phyloP scores from a whole-genome alignment of 1,140 invertebrate species.

The Harpegnathos saltator region DNA sequence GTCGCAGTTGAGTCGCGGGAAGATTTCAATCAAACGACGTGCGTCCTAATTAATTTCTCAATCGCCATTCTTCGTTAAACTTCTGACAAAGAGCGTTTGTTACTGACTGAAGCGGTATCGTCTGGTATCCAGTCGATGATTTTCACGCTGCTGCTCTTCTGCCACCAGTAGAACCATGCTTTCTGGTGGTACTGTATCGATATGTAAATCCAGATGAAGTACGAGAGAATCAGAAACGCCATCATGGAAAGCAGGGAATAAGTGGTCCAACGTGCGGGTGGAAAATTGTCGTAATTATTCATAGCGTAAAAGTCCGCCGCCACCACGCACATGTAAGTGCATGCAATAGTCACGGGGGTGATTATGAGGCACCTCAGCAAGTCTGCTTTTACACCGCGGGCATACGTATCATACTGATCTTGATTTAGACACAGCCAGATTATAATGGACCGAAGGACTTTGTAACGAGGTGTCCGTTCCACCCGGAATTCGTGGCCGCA shows the following conservation, averaged over 20 bases:
- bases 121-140: slow-evolving; percentile 59
- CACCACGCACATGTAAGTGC: slow-evolving; percentile 85
- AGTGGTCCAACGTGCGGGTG: slow-evolving; percentile 84
- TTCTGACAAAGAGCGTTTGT: slow-evolving; percentile 59
- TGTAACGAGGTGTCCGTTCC: slow-evolving; percentile 77
- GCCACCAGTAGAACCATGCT: slow-evolving; percentile 87
- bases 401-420: slow-evolving; percentile 74
- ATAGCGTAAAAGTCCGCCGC: slow-evolving; percentile 85
- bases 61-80: slow-evolving; percentile 38
- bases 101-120: slow-evolving; percentile 50
- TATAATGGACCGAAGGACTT: slow-evolving; percentile 70
- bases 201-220: slow-evolving; percentile 85
- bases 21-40: slow-evolving; percentile 94
- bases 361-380: slow-evolving; percentile 83
- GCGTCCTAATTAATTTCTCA: slow-evolving; percentile 86
- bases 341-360: slow-evolving; percentile 84
- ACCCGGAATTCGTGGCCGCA: slow-evolving; percentile 79
- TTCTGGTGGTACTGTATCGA: slow-evolving; percentile 84
- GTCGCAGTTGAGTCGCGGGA: slow-evolving; percentile 94
- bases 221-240: slow-evolving; percentile 84
- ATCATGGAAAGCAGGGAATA: slow-evolving; percentile 85
- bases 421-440: slow-evolving; percentile 77
- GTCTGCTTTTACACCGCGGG: slow-evolving; percentile 80
- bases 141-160: slow-evolving; percentile 84
- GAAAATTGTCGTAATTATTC: slow-evolving; percentile 83